phyloP scores from a whole-genome alignment of 2,113 vertebrate genomes.

The Piprites chloris region DNA sequence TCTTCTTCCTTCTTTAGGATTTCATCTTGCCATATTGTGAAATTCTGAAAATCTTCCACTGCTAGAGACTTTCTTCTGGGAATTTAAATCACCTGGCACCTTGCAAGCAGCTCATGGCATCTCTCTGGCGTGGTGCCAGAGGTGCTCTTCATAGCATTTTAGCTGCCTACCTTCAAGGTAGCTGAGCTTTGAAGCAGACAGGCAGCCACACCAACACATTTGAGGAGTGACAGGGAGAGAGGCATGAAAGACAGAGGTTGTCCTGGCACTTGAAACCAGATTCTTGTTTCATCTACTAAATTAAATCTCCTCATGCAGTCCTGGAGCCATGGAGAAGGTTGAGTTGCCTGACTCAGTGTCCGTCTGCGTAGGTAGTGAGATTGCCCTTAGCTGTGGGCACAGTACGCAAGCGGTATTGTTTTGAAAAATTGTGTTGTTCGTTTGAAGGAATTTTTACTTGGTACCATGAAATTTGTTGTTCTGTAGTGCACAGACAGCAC shows the following conservation, averaged over 20 bases:
- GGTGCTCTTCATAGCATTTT: background rate
- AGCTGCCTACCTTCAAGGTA: background rate
- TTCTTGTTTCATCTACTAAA: background rate
- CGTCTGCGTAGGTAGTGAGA: background rate
- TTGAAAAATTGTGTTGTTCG: background rate
- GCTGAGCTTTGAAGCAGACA: background rate
- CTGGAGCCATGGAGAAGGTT: background rate
- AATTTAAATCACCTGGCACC: background rate
- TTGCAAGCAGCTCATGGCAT: background rate
- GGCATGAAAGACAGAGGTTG: background rate
- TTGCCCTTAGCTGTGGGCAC: background rate
- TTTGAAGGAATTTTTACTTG: background rate
- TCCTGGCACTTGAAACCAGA: background rate
- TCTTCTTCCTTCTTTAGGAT: background rate
- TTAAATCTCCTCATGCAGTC: background rate
- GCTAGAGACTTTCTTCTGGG: background rate
- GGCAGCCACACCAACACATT: accelerated
- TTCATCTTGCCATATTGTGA: background rate
- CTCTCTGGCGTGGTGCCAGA: background rate
- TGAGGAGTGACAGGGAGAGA: background rate
- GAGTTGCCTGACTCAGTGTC: accelerated
- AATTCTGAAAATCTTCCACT: background rate
- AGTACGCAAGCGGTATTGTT: background rate
- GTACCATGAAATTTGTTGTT: background rate
- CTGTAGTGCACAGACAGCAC: background rate